Evolutionary conservation across 2,797 vertebrate genomes (phyloP).

Genomic region (Heliangelus exortis): DNA sequence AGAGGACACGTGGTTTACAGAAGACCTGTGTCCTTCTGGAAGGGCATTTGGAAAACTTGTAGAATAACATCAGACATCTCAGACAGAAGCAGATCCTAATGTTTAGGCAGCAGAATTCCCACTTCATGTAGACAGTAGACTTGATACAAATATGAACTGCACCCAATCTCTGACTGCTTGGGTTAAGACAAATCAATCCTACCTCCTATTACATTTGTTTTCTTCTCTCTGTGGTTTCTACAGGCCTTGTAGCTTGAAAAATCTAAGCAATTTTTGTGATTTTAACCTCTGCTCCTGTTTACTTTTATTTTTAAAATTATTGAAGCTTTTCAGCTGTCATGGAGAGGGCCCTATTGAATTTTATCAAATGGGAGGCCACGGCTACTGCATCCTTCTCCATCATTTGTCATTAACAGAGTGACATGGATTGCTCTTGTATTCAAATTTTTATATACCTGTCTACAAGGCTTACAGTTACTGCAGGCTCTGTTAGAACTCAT

Average conservation of each 20-base stretch:
- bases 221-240: neutral
- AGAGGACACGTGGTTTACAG: neutral
- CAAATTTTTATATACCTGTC: neutral
- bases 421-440: neutral
- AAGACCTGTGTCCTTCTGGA: neutral
- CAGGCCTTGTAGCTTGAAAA: neutral
- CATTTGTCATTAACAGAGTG: neutral
- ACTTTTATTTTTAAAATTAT: neutral
- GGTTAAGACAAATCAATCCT: neutral
- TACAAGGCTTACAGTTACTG: neutral
- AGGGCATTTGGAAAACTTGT: neutral
- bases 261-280: fast-evolving
- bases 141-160: neutral
- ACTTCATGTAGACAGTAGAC: neutral
- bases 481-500: neutral
- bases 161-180: neutral
- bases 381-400: neutral
- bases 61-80: neutral
- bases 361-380: neutral
- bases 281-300: neutral
- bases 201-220: neutral
- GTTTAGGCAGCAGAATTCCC: neutral
- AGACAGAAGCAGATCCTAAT: neutral
- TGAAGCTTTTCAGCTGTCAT: neutral
- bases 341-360: fast-evolving